These are phyloP conservation scores for Brachymystax lenok DNA, from an alignment of 2,797 vertebrate genomes.

Conservation along the genomic window DNA sequence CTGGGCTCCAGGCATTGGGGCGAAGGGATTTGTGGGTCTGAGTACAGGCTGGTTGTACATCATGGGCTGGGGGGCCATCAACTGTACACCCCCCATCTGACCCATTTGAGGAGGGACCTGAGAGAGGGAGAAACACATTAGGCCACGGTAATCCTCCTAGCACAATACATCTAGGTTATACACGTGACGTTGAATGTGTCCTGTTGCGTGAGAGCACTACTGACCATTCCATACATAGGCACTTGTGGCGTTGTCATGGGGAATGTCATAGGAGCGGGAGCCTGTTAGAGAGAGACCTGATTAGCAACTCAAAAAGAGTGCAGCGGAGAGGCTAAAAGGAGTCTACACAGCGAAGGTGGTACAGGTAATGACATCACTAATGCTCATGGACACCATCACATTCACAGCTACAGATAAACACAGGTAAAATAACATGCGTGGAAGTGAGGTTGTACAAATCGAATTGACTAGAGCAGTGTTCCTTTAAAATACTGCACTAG, in stretches of 20 bases:
- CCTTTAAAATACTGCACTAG: not conserved
- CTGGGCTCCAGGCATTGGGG: constrained; percentile 85
- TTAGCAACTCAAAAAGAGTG: not conserved
- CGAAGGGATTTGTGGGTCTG: constrained; percentile 86
- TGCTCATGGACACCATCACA: not conserved
- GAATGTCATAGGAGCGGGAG: constrained; percentile 84
- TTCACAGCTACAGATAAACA: not conserved
- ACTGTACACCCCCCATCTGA: constrained; percentile 81
- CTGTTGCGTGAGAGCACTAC: constrained; percentile 31
- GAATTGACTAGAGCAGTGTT: not conserved
- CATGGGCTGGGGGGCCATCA: constrained; percentile 86
- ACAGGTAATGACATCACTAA: not conserved
- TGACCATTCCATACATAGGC: constrained; percentile 95
- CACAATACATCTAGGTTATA: not conserved
- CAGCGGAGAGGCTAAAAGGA: not conserved
- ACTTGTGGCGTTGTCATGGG: constrained; percentile 90
- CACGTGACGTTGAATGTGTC: not conserved
- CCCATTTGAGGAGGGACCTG: constrained; percentile 86
- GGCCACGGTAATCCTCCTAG: not conserved
- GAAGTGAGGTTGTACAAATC: not conserved
- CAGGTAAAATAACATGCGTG: not conserved
- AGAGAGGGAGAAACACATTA: not conserved
- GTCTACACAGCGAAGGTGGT: not conserved
- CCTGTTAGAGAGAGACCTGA: constrained; percentile 55
- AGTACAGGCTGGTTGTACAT: constrained; percentile 86